A percentile compares a stretch with the other conserved stretches of the same genome.
Evolutionary conservation across 2,888 invertebrate genomes (phyloP).

Genomic region (Cylindroiulus punctatus): DNA sequence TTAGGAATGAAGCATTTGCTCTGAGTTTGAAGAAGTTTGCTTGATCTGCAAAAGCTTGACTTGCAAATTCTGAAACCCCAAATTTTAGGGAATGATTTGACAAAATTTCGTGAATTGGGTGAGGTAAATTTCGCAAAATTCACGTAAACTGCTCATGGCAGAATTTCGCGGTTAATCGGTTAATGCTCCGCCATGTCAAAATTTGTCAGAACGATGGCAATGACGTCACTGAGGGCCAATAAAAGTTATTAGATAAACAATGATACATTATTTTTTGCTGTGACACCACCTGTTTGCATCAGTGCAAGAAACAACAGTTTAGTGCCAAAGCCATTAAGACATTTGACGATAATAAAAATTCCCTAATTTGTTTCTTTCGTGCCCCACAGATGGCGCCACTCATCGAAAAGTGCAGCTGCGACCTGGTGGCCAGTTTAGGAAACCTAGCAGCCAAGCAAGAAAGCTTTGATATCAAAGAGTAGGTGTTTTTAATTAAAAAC

Average conservation of each 20-base stretch:
- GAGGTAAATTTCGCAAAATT: too few species aligned
- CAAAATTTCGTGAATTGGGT: too few species aligned
- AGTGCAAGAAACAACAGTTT: not conserved
- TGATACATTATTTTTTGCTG: not conserved
- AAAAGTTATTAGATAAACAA: not conserved
- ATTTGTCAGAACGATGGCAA: not conserved
- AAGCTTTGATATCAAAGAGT: conserved; percentile 40
- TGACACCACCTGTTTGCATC: not conserved
- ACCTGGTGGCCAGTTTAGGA: not conserved
- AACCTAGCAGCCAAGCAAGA: not conserved
- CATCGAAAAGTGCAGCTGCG: not conserved
- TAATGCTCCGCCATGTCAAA: not conserved
- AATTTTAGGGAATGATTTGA: too few species aligned
- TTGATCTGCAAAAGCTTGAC: too few species aligned
- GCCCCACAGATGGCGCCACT: conserved; percentile 1
- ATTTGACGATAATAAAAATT: not conserved
- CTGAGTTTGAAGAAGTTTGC: too few species aligned
- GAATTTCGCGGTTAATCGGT: not conserved
- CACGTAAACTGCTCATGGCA: too few species aligned
- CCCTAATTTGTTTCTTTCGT: not conserved
- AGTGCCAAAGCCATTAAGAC: not conserved
- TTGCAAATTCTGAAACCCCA: too few species aligned
- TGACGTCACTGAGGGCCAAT: not conserved
- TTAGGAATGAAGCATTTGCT: too few species aligned
- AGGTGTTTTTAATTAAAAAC: too few species aligned